phyloP scores from a whole-genome alignment of 2,888 invertebrate genomes.

The Thumatha senex region DNA sequence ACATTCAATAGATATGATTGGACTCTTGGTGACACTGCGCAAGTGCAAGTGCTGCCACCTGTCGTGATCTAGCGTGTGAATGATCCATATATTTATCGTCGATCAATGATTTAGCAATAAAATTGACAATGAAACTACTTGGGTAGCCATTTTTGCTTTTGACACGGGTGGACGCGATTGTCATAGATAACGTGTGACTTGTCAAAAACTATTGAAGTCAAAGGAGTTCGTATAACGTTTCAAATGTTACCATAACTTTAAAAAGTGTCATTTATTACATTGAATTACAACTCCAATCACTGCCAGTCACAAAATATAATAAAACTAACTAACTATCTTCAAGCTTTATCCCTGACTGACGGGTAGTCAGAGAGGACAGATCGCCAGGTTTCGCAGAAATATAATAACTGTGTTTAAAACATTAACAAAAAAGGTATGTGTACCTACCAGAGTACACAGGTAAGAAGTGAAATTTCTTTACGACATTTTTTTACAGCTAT shows the following conservation, averaged over 20 bases:
- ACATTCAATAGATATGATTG: conserved; percentile 55
- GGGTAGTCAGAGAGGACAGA: too few species aligned
- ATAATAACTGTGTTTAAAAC: too few species aligned
- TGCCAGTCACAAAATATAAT: too few species aligned
- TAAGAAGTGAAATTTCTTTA: too few species aligned
- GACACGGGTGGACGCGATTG: conserved; percentile 46
- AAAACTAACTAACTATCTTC: too few species aligned
- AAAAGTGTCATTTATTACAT: background rate
- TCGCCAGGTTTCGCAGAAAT: too few species aligned
- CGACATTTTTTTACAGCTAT: too few species aligned
- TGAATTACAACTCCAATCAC: background rate
- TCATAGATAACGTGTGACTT: conserved; percentile 35
- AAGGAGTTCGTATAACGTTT: conserved; percentile 11
- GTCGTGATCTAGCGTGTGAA: conserved; percentile 64
- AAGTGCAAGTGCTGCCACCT: conserved; percentile 65
- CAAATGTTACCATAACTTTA: conserved; percentile 3
- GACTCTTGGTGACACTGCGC: conserved; percentile 51
- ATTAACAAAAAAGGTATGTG: too few species aligned
- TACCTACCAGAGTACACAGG: too few species aligned
- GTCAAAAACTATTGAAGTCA: conserved; percentile 29
- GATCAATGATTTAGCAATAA: conserved; percentile 77
- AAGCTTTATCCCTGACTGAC: too few species aligned
- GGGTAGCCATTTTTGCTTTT: conserved; percentile 55
- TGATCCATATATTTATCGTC: conserved; percentile 63
- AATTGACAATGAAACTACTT: conserved; percentile 62